Evolutionary conservation across 2,797 vertebrate genomes (phyloP), one percentile per base, ranked within the genome.

Genomic region (Myotis myotis): DNA sequence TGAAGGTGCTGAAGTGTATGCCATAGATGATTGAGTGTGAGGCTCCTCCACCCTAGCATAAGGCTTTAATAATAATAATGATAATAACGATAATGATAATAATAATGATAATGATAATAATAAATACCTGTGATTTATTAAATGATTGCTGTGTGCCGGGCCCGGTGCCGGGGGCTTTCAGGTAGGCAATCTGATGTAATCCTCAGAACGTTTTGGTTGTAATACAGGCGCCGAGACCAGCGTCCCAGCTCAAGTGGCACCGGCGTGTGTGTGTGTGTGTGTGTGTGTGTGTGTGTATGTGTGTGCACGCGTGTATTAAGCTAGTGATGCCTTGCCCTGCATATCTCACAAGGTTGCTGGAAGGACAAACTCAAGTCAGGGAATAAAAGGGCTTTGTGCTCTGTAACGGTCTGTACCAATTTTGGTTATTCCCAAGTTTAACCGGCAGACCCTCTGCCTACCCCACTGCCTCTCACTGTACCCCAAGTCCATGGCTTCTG

Each of bases 151-250:
- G 2, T 2, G 20, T 20, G 57, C 87, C 71, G 5, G 49, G 72
- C n/a, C 57, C 49, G 12, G 4, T 23, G 78, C 28, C 0, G 0
- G 28, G 41, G 83, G 12, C n/a, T 89, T 80, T n/a, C 71, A 72
- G 28, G 7, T 6, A 2, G 33, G 41, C 20, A 2, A 2, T 57
- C 33, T 22, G 81, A 71, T 38, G 19, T 1, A 19, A 38, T 68
- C 47, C 55, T 53, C 49, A 33, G 68, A 0, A 8, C 11, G 36
- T 28, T 83, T 49, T 6, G 16, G 70, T 19, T 8, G 1, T 49
- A 0, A 23, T 2, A 5, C 0, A 3, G 82, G 12, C 1, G 5
- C 47, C 0, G 9, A 30, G 64, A 41, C 64, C 11, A 38, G 38
- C 15, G 36, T 41, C 4, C 25, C 0, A 3, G 57, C 11, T 22